Evolutionary conservation across 1,140 invertebrate species (phyloP).

Genomic region (Parasteatoda tepidariorum): DNA sequence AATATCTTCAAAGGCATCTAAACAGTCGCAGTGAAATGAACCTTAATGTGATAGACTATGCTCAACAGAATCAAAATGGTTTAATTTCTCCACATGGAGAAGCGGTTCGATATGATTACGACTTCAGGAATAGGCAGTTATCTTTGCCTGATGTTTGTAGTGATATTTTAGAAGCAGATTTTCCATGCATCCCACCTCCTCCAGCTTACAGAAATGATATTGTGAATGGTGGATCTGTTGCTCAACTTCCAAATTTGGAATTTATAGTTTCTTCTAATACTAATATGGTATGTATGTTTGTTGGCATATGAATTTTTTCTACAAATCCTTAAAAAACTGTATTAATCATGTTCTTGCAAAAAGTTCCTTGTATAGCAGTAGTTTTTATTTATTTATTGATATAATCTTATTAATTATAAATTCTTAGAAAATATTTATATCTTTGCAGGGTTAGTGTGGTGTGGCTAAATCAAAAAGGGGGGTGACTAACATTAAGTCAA

Average conservation of each 20-base stretch:
- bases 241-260: not conserved
- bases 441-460: too few species aligned
- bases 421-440: too few species aligned
- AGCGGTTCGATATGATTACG: not conserved
- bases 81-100: not conserved
- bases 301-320: not conserved
- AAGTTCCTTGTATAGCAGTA: too few species aligned
- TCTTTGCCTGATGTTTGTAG: slow-evolving; percentile 49
- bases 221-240: not conserved
- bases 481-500: too few species aligned
- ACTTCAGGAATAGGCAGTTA: not conserved
- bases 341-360: too few species aligned
- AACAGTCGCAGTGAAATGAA: slow-evolving; percentile 52
- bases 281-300: not conserved
- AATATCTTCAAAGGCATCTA: slow-evolving; percentile 16
- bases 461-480: too few species aligned
- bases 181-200: slow-evolving; percentile 60
- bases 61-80: not conserved
- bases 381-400: too few species aligned
- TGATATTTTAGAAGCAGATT: slow-evolving; percentile 27
- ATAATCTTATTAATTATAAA: too few species aligned
- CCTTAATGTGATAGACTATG: slow-evolving; percentile 24
- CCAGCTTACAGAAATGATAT: slow-evolving; percentile 53
- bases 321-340: too few species aligned
- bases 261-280: not conserved